These are phyloP conservation scores for Gambusia yucatana DNA, from an alignment of 2,797 vertebrate species.

Conservation along the genomic window DNA sequence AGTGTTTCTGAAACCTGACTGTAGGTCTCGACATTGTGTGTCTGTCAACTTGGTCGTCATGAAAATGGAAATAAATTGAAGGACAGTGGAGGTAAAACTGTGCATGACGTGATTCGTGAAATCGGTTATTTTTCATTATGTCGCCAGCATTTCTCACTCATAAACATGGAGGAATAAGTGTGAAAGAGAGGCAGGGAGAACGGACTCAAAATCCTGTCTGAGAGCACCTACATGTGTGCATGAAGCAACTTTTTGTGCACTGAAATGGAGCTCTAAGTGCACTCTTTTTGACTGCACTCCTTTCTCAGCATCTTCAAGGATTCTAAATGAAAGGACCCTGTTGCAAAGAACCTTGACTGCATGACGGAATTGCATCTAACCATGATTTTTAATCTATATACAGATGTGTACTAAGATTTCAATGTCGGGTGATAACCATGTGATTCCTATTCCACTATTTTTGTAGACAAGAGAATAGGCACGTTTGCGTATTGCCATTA, in stretches of 20 bases:
- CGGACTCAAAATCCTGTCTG: conserved; percentile 40
- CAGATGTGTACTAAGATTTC: conserved; percentile 80
- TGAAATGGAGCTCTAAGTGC: conserved; percentile 60
- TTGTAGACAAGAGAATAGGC: conserved; percentile 80
- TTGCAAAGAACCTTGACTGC: conserved; percentile 70
- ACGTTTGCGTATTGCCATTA: conserved; percentile 69
- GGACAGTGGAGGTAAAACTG: conserved; percentile 41
- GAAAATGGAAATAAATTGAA: conserved; percentile 59
- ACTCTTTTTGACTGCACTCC: conserved; percentile 59
- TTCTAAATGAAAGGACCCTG: conserved; percentile 45
- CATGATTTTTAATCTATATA: conserved; percentile 69
- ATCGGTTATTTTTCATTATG: conserved; percentile 63
- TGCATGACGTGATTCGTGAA: conserved; percentile 70
- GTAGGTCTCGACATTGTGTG: conserved; percentile 33
- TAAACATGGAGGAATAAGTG: conserved; percentile 35
- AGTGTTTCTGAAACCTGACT: conserved; percentile 50
- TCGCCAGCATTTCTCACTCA: conserved; percentile 51
- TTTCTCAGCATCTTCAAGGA: conserved; percentile 43
- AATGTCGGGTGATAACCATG: conserved; percentile 76
- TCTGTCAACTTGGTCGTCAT: conserved; percentile 46
- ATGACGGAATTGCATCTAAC: conserved; percentile 81
- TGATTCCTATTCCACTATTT: conserved; percentile 85
- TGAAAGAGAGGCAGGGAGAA: conserved; percentile 23
- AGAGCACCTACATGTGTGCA: conserved; percentile 29
- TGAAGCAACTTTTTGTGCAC: conserved; percentile 31